Conservation (phyloP, 2,888 invertebrate genomes). For the Stegana nigrithorax region DNA sequence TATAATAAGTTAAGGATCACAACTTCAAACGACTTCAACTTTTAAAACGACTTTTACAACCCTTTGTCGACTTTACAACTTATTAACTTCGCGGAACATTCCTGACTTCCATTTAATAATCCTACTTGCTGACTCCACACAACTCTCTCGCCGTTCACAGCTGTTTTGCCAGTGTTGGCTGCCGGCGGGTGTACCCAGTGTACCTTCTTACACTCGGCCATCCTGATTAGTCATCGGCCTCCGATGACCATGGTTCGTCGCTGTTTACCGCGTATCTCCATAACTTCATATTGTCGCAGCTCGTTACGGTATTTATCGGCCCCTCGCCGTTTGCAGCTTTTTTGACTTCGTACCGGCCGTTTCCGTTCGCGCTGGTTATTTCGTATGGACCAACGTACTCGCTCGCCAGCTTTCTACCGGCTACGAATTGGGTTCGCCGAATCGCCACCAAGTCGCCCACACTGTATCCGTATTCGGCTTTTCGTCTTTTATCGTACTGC, state of each 20-base stretch:
- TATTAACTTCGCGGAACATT: no score
- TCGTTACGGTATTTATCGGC: conserved; percentile 25
- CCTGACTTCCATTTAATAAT: no score
- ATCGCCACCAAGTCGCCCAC: conserved; percentile 30
- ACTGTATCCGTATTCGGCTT: not conserved
- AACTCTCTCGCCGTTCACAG: no score
- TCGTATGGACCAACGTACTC: conserved; percentile 34
- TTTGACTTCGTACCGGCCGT: conserved; percentile 26
- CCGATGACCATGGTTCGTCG: conserved; percentile 26
- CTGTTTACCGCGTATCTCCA: conserved; percentile 26
- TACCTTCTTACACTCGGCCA: conserved; percentile 29
- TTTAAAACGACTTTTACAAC: no score
- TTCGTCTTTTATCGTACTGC: not conserved
- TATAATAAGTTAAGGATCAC: no score
- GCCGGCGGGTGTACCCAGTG: no score
- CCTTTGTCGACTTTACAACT: no score
- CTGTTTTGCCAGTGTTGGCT: no score
- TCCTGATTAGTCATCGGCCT: conserved; percentile 30
- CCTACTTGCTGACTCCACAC: no score
- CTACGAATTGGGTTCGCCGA: conserved; percentile 32
- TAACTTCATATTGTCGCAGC: conserved; percentile 32
- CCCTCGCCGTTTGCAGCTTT: conserved; percentile 26
- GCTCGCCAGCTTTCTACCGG: conserved; percentile 32
- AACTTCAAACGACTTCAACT: no score
- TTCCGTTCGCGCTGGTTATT: conserved; percentile 21